Base-by-base conservation (phyloP, 2,113 vertebrate species). In the Fukomys damarensis region DNA sequence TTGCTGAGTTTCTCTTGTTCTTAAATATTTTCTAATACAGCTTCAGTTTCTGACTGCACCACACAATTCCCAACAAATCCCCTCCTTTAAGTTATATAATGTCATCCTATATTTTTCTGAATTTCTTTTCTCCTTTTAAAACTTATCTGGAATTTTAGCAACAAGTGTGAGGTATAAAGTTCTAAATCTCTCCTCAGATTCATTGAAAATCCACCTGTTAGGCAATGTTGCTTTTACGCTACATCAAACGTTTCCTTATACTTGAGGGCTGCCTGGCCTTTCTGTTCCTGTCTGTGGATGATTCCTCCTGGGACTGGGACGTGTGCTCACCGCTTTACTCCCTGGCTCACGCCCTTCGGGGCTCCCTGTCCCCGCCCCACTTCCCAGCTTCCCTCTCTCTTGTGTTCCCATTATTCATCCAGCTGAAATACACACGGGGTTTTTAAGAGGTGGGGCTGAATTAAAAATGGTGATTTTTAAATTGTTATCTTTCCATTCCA, bases 81-180 rank as follows among this genome's bases (percentile, higher is more conserved):
- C 46, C 19, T 76, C 24, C 49, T 76, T 49, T 59, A 54, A 85
- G 26, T 35, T 52, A 92, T 24, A 84, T 79, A 72, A 83, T 38
- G 93, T 49, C 65, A 54, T 56, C 12, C 80, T 89, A 32, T 79
- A 80, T 72, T 91, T 89, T 58, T 46, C 24, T 84, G 30, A 9
- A 68, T 43, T 49, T 80, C 94, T 82, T 76, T 80, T 89, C 82
- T 63, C 56, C 52, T 26, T 38, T 83, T 93, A 38, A 84, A 92
- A 68, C 28, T 90, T 61, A 49, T 30, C 43, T 43, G 32, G 11
- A 52, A 84, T 87, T 88, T 74, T 41, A 82, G 43, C n/a, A 65
- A 72, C 41, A 63, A 85, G 32, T 12, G 0, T 58, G 12, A 89
- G 52, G 4, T 22, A 32, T 19, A 90, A 28, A 12, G 35, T 52